Evolutionary conservation across 1,140 invertebrate species (phyloP).

Genomic region (Drosophila simulans): DNA sequence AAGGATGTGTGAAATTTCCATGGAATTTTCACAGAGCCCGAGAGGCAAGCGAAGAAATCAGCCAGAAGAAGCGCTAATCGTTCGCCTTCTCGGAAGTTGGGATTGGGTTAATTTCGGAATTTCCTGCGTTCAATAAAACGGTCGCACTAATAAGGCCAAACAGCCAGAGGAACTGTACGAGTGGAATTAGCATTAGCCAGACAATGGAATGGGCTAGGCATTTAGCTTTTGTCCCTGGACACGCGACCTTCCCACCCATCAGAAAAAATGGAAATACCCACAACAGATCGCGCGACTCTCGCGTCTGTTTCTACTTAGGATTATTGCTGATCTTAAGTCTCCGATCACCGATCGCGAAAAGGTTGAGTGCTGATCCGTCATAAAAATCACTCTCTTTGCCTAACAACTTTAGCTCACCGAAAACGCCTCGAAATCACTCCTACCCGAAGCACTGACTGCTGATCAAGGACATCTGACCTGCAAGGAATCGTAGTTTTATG

Average conservation of each 20-base stretch:
- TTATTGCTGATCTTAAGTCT: slow-evolving; percentile 24
- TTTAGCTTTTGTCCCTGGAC: slow-evolving; percentile 72
- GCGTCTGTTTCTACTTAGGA: slow-evolving; percentile 77
- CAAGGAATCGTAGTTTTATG: slow-evolving; percentile 32
- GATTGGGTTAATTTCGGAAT: slow-evolving; percentile 71
- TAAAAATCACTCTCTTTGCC: slow-evolving; percentile 72
- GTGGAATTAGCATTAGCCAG: slow-evolving; percentile 73
- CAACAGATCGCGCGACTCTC: slow-evolving; percentile 22
- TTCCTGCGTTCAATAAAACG: slow-evolving; percentile 70
- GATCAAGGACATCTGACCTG: slow-evolving; percentile 45
- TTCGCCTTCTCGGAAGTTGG: slow-evolving; percentile 66
- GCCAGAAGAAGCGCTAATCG: slow-evolving; percentile 56
- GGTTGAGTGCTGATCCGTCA: slow-evolving; percentile 23
- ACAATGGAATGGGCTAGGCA: slow-evolving; percentile 64
- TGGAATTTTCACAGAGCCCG: slow-evolving; percentile 71
- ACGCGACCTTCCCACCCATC: slow-evolving; percentile 64
- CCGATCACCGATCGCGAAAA: slow-evolving; percentile 30
- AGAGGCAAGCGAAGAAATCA: slow-evolving; percentile 19
- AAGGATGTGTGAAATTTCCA: slow-evolving; percentile 78
- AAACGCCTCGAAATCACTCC: slow-evolving; percentile 75
- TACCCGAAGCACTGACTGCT: slow-evolving; percentile 79
- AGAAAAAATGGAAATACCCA: slow-evolving; percentile 60
- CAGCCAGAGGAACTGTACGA: slow-evolving; percentile 47
- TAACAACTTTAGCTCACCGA: slow-evolving; percentile 81
- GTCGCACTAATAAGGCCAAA: slow-evolving; percentile 75